Evolutionary conservation across 2,113 vertebrate genomes (phyloP).

Genomic region (Phasianus colchicus): DNA sequence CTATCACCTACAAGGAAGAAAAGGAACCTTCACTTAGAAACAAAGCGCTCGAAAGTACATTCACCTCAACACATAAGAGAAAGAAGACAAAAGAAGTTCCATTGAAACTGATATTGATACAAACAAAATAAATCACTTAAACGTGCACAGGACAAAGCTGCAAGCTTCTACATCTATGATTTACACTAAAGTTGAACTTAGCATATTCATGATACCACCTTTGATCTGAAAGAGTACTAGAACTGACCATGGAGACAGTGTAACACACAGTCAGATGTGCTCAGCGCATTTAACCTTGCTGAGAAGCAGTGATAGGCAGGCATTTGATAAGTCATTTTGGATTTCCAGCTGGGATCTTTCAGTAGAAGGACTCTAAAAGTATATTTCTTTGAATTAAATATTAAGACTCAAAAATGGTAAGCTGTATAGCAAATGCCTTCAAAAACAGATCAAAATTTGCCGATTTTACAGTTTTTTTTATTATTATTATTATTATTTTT

Average conservation of each 20-base stretch:
- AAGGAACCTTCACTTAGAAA: not conserved
- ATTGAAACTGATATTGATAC: not conserved
- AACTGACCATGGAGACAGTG: rapidly evolving
- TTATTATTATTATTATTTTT: not conserved
- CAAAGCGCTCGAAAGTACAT: not conserved
- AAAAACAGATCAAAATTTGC: not conserved
- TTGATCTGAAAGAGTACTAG: not conserved
- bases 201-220: not conserved
- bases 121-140: not conserved
- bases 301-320: not conserved
- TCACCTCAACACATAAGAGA: not conserved
- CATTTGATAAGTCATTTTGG: not conserved
- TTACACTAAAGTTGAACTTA: not conserved
- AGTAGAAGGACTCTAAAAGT: not conserved
- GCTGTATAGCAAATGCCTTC: not conserved
- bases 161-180: rapidly evolving
- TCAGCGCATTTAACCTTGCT: not conserved
- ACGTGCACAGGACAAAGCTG: not conserved
- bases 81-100: not conserved
- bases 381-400: not conserved
- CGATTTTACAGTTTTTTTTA: not conserved
- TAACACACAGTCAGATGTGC: not conserved
- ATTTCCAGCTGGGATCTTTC: no score
- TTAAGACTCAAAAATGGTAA: not conserved
- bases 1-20: slow-evolving; percentile 86